Evolutionary conservation across 2,888 invertebrate genomes (phyloP), one percentile per base, ranked within the genome.

Genomic region (Nemapogon koenigi): DNA sequence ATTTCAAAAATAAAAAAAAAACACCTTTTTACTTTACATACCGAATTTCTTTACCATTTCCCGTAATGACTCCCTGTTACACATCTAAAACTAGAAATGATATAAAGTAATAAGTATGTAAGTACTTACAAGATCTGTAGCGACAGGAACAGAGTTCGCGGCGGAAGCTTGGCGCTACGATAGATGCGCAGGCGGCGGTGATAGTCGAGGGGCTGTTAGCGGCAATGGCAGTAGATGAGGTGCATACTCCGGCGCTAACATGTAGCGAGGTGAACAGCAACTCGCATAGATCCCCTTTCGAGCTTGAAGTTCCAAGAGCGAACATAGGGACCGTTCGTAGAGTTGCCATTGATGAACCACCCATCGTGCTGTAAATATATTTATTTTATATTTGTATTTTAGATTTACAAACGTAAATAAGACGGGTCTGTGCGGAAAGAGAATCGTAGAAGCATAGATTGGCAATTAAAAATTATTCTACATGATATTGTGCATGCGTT

Each of bases 281-380:
- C 62, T 53, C 28, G 61, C 45, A 59, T 67, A 70, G 41, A 63
- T 46, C 18, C 66, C 62, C 54, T 72, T 72, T 41, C 66, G 57
- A 43, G 72, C 71, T 42, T 72, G 69, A 47, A 66, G 59, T 60
- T 72, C 73, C 48, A 75, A 62, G 44, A 73, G 58, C 39, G 73
- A 72, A 52, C 62, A 71, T 42, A 75, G 60, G 41, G 75, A 73
- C 47, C 68, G 67, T 64, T 76, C 70, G 68, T 75, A 75, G 49
- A 69, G 41, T 55, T 71, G 67, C 73, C 73, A 76, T 48, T 75
- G 75, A 50, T 69, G 67, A 30, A 71, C 62, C 63, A 73, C 66
- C 69, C 70, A 73, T 49, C 65, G 59, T 41, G 73, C 76, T 75
- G 70, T 2, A 47, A 52, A 50, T 14, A 4, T 6, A 30, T n/a